A percentile compares a stretch with the other conserved stretches of the same genome.
Conservation (phyloP, 1,140 invertebrate genomes). For the Diorhabda carinulata region DNA sequence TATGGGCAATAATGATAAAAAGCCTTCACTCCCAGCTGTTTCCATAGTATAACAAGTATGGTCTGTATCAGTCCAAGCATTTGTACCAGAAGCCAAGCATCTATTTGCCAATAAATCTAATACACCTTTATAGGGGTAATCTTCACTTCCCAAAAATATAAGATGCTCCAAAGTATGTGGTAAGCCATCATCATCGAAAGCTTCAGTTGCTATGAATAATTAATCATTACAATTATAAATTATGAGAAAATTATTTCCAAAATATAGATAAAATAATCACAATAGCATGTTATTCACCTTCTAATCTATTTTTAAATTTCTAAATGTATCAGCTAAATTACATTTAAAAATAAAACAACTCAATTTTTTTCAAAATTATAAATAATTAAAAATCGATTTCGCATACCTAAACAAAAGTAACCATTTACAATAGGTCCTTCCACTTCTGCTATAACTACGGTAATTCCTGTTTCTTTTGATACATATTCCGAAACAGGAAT, state of each 20-base stretch:
- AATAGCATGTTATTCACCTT: no score
- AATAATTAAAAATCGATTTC: no score
- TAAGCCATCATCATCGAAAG: conserved; percentile 85
- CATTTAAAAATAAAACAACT: no score
- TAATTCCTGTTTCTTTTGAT: conserved; percentile 73
- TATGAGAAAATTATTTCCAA: neutral
- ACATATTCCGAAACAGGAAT: conserved; percentile 79
- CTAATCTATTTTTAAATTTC: no score
- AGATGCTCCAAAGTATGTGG: conserved; percentile 92
- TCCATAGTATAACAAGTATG: conserved; percentile 87
- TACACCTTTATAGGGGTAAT: conserved; percentile 87
- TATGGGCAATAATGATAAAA: conserved; percentile 82
- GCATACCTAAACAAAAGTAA: conserved; percentile 75
- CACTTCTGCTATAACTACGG: conserved; percentile 75
- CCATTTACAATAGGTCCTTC: conserved; percentile 84
- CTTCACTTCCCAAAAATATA: conserved; percentile 85
- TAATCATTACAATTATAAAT: conserved; percentile 3
- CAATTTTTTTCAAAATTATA: no score
- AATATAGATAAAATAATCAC: conserved; percentile 24
- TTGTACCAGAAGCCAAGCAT: conserved; percentile 85
- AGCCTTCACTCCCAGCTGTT: conserved; percentile 82
- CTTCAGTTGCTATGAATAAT: conserved; percentile 71
- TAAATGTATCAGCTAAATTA: no score
- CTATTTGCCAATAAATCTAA: conserved; percentile 84
- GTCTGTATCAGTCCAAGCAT: conserved; percentile 81